phyloP scores from a whole-genome alignment of 2,797 vertebrate genomes.

The Petrocephalus sullivani region DNA sequence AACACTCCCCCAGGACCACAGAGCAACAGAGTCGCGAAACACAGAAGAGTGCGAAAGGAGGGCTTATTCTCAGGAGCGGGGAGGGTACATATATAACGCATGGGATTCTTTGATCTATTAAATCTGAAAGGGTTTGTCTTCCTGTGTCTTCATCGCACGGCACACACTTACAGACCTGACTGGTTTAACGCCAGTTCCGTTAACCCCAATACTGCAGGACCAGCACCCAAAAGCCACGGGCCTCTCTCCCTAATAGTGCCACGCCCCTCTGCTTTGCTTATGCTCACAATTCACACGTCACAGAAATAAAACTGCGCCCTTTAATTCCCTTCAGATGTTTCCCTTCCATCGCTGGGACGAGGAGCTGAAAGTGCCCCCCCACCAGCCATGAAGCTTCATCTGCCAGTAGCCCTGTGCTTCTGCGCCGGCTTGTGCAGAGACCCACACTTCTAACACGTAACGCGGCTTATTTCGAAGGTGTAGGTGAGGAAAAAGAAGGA shows the following conservation, averaged over 20 bases:
- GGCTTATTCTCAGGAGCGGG: background rate
- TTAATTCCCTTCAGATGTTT: background rate
- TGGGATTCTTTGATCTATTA: background rate
- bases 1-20: background rate
- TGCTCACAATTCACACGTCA: background rate
- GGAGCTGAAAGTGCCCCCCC: background rate
- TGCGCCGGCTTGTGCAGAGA: background rate
- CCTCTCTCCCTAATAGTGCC: background rate
- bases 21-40: too few relatives aligned
- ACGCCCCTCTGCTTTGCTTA: background rate
- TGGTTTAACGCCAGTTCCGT: background rate
- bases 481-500: background rate
- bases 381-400: background rate
- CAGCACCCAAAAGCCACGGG: constrained; percentile 35
- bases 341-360: background rate
- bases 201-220: background rate
- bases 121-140: background rate
- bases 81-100: background rate
- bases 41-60: background rate
- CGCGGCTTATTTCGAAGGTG: background rate
- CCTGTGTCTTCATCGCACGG: too few relatives aligned
- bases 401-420: background rate
- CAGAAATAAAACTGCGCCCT: background rate
- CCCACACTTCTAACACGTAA: background rate
- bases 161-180: background rate